A percentile compares a stretch with the other conserved stretches of the same genome.
phyloP scores from a whole-genome alignment of 2,888 invertebrate genomes.

The Oxyteleia sp. region DNA sequence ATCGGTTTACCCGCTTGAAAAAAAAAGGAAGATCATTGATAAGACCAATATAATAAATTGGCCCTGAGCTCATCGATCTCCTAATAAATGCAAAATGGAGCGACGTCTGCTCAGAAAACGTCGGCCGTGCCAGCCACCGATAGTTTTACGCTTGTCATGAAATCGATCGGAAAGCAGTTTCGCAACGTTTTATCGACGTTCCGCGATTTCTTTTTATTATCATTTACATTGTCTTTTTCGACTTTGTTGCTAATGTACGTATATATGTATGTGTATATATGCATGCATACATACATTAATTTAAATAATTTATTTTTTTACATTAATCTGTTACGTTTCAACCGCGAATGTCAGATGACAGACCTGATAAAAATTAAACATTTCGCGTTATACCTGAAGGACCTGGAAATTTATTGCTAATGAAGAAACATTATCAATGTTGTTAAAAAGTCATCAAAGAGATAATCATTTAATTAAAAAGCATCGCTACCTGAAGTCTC shows the following conservation, averaged over 20 bases:
- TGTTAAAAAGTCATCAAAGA: constrained; percentile 69
- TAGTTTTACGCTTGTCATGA: constrained; percentile 79
- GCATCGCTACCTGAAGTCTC: constrained; percentile 31
- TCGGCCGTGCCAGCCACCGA: constrained; percentile 82
- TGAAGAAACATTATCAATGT: constrained; percentile 42
- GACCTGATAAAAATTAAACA: constrained; percentile 2
- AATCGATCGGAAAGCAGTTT: constrained; percentile 80
- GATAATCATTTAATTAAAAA: constrained; percentile 69
- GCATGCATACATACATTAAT: no score
- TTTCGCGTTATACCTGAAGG: constrained; percentile 8
- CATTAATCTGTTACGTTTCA: not conserved
- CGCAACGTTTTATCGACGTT: constrained; percentile 71
- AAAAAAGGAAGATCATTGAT: constrained; percentile 68
- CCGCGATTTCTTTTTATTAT: not conserved
- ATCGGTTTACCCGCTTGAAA: constrained; percentile 12
- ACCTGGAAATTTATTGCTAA: constrained; percentile 48
- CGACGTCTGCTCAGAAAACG: constrained; percentile 79
- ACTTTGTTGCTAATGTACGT: not conserved
- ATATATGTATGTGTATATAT: no score
- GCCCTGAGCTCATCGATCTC: constrained; percentile 83
- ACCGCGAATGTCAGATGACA: not conserved
- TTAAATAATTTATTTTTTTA: constrained; percentile 5
- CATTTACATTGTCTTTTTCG: constrained; percentile 26
- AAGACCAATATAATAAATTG: constrained; percentile 75
- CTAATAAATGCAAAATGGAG: constrained; percentile 80